These are phyloP conservation scores for Paracanthobrama guichenoti DNA, from an alignment of 2,113 vertebrate genomes.

Conservation along the genomic window DNA sequence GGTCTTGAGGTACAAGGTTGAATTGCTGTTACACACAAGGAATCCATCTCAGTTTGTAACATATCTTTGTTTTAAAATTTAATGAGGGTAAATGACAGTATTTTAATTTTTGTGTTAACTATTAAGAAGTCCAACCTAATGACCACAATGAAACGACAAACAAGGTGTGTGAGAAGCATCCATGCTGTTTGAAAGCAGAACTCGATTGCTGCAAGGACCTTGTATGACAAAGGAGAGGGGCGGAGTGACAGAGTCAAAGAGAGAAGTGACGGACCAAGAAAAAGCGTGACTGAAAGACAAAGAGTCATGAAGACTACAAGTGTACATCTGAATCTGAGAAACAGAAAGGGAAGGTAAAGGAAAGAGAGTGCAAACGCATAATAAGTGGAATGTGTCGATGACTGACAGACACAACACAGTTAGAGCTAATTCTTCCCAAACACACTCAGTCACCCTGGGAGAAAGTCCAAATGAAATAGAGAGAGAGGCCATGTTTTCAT, in stretches of 20 bases:
- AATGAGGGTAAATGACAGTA: neutral
- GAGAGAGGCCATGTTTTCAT: conserved; percentile 6
- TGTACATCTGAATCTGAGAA: neutral
- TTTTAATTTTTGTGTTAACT: neutral
- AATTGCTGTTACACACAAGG: neutral
- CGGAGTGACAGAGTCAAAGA: neutral
- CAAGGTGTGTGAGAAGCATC: neutral
- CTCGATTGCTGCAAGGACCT: neutral
- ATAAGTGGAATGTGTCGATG: conserved; percentile 13
- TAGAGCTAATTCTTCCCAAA: conserved; percentile 43
- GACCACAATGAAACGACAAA: neutral
- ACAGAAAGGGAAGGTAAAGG: conserved; percentile 5
- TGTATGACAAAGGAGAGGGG: conserved; percentile 3
- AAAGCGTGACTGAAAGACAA: neutral
- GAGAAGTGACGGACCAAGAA: conserved; percentile 1
- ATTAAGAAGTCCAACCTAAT: neutral
- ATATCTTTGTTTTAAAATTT: neutral
- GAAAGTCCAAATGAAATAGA: neutral
- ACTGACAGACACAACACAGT: neutral
- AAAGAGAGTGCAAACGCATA: conserved; percentile 7
- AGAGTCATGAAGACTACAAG: neutral
- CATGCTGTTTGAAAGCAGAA: conserved; percentile 10
- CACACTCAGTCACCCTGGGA: conserved; percentile 28
- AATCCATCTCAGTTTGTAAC: neutral
- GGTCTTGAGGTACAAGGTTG: neutral